Base-by-base conservation (phyloP, 2,113 vertebrate species). In the Gobio gobio region DNA sequence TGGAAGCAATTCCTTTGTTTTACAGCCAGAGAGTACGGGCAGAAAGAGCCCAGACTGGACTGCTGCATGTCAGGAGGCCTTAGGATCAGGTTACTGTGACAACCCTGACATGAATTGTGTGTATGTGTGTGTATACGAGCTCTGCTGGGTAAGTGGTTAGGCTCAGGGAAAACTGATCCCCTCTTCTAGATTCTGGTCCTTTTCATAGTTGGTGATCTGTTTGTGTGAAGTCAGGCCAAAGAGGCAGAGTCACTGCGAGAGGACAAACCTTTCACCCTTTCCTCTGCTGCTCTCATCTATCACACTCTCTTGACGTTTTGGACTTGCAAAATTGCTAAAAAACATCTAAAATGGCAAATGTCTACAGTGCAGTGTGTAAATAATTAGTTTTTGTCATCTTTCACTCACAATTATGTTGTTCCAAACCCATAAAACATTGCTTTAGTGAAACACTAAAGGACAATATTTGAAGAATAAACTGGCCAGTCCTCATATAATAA, bases 1-100 rank as follows among this genome's bases (percentile, higher is more conserved):
- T 99, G 98, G 97, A 97, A 98, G 96, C 95, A 97, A 99, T 99
- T 97, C 97, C 96, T 97, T 96, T 99, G 97, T 99, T 98, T 98
- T 97, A 98, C 96, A 97, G 97, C 97, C 95, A 96, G 96, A 95
- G 96, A 97, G 96, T 97, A 96, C 94, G 91, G 92, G 96, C 96
- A 96, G 97, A 97, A 95, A 96, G 92, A 93, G 92, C 95, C 96
- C 97, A 95, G 90, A 94, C 96, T 94, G 96, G 97, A 97, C 98
- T 99, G 97, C 97, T 98, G 98, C 96, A 95, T 99, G 98, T 99
- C 97, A 98, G 96, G 98, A 98, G 97, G 97, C 96, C 94, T 93
- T 92, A 94, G 96, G 97, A 97, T 98, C 97, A 95, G 97, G 97
- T 97, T 97, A 97, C 95, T 94, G 93, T 97, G 96, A 97, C 97